These are phyloP conservation scores for Erebia ligea DNA, from an alignment of 2,888 invertebrate genomes.

Conservation along the genomic window DNA sequence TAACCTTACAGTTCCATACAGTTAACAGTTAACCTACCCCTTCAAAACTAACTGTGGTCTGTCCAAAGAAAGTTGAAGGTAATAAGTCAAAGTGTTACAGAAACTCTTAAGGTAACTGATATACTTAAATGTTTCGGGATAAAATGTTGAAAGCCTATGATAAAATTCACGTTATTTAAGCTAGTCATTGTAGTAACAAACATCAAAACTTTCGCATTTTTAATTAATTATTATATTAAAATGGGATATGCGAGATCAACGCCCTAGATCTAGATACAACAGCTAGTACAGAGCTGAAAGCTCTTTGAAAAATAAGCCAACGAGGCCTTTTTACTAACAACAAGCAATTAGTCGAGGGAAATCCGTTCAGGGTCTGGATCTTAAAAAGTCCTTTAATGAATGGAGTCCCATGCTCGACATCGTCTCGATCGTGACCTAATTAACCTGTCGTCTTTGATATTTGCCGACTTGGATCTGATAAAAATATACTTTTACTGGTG, in stretches of 20 bases:
- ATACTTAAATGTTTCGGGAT: too few relatives aligned
- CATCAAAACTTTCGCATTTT: too few relatives aligned
- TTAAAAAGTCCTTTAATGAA: conserved; percentile 72
- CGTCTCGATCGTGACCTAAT: conserved; percentile 75
- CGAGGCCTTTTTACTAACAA: conserved; percentile 7
- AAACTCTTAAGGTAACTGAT: too few relatives aligned
- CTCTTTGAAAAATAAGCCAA: background rate
- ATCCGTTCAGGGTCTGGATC: conserved; percentile 53
- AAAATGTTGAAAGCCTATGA: too few relatives aligned
- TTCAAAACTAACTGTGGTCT: background rate
- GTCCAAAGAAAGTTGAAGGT: background rate
- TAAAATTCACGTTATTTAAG: too few relatives aligned
- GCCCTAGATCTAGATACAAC: background rate
- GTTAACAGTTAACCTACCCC: too few relatives aligned
- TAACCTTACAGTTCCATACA: too few relatives aligned
- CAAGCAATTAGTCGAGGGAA: conserved; percentile 26
- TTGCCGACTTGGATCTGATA: conserved; percentile 23
- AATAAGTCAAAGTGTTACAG: too few relatives aligned
- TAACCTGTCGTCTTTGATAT: conserved; percentile 43
- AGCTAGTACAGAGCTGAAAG: background rate
- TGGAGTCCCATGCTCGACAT: conserved; percentile 53
- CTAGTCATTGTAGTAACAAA: too few relatives aligned
- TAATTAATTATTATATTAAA: too few relatives aligned
- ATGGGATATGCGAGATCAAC: background rate
- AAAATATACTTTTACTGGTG: conserved; percentile 7